Base-by-base conservation (phyloP, 2,797 vertebrate genomes). In the Siniperca scherzeri region DNA sequence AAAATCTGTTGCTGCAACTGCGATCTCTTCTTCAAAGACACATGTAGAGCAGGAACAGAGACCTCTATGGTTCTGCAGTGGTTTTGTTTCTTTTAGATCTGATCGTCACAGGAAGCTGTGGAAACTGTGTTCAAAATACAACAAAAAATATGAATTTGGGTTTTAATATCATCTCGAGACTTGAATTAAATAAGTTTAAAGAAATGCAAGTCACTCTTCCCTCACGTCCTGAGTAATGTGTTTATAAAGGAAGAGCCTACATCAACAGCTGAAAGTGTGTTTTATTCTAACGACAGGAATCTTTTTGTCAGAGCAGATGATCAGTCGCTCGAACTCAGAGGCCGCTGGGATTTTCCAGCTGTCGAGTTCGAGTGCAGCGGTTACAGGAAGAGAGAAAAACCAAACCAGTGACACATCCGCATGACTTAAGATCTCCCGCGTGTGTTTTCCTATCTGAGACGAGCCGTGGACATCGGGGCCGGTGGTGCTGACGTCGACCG, bases 321-420 rank as follows among this genome's bases (percentile, higher is more conserved):
- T 17, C 22, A 19, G 10, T 42, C 4, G 2, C 2, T 78, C 6
- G 10, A 53, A 16, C 62, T 57, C 65, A 56, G 38, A 3, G 6
- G 11, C n/a, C 13, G 56, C 12, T 79, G 77, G 70, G 70, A 19
- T 30, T 88, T 80, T 73, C 77, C 81, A 1, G 2, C 19, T 25
- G 27, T 30, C 0, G 2, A 27, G 36, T 67, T 22, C 53, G 57
- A 72, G 66, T 62, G 38, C 17, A 4, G 3, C 8, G 0, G 25
- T 77, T 70, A 70, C 80, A 56, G 87, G 60, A 81, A 50, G 10
- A 72, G 19, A 0, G 0, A 56, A 74, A 55, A 70, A 70, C 21
- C 53, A 19, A 38, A 61, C 0, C n/a, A 4, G 30, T 75, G 52
- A 84, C 70, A 62, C 40, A 22, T 50, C 50, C 27, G 36, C 1